A percentile compares a stretch with the other conserved stretches of the same genome.
Conservation (phyloP, 2,113 vertebrate genomes). For the Nestor notabilis region DNA sequence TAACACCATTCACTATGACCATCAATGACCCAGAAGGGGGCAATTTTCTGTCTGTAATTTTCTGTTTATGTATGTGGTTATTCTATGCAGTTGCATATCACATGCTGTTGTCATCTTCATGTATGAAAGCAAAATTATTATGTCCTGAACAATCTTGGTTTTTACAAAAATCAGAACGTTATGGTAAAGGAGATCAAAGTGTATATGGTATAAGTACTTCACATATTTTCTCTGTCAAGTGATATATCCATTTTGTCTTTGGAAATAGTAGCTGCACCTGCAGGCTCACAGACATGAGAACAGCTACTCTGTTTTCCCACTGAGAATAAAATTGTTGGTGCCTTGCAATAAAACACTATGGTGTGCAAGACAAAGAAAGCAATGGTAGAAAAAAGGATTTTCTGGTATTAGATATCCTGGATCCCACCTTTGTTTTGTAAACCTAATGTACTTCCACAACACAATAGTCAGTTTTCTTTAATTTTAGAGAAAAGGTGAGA, state of each 20-base stretch:
- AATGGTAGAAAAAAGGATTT: background rate
- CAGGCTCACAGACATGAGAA: background rate
- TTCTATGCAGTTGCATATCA: background rate
- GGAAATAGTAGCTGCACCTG: background rate
- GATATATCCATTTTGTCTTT: background rate
- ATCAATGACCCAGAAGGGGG: constrained; percentile 1
- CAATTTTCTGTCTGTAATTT: constrained; percentile 9
- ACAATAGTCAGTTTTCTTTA: background rate
- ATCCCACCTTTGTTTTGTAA: background rate
- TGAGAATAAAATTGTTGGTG: background rate
- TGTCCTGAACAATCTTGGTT: background rate
- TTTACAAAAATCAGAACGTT: background rate
- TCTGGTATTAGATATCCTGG: background rate
- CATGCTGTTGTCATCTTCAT: background rate
- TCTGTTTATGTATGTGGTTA: background rate
- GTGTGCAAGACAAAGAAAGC: background rate
- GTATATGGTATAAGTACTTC: background rate
- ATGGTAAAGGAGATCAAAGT: background rate
- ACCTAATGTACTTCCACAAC: background rate
- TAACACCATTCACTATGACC: background rate
- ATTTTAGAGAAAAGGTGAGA: background rate
- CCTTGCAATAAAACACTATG: background rate
- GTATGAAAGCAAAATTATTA: background rate
- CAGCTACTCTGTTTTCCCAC: background rate
- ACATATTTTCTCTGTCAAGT: background rate